Percentiles rank a stretch among this genome's conserved stretches.
Conservation (phyloP, 2,888 invertebrate genomes). For the Pristionchus entomophagus region DNA sequence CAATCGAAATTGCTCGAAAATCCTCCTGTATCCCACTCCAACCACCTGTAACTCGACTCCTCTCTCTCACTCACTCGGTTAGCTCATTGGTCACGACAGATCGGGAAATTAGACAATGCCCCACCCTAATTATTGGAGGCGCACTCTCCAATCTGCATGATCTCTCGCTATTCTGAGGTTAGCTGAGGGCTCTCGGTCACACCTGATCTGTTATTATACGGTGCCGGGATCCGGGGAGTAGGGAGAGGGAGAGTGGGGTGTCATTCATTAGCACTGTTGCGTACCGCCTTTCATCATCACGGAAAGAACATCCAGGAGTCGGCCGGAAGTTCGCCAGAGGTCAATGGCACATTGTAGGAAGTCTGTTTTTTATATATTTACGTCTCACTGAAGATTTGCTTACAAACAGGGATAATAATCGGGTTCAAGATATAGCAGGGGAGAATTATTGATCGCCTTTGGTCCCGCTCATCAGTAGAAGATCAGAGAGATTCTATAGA, state of each 20-base stretch:
- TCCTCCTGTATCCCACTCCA: neutral
- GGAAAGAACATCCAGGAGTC: neutral
- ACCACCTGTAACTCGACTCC: neutral
- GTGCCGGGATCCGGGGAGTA: neutral
- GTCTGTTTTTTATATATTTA: neutral
- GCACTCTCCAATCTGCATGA: neutral
- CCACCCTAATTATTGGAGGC: constrained; percentile 1
- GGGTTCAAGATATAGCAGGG: too few relatives aligned
- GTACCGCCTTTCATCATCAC: neutral
- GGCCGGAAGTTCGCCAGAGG: constrained; percentile 22
- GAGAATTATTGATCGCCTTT: neutral
- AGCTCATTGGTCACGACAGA: constrained; percentile 7
- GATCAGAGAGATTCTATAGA: neutral
- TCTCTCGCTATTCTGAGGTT: neutral
- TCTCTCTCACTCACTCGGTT: neutral
- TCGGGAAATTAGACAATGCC: constrained; percentile 6
- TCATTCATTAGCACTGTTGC: constrained; percentile 5
- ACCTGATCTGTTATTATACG: neutral
- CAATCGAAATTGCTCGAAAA: neutral
- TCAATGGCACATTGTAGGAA: neutral
- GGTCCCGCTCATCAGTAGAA: neutral
- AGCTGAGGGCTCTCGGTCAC: neutral
- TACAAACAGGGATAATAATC: too few relatives aligned
- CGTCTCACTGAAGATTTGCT: too few relatives aligned
- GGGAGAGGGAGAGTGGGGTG: neutral